These are phyloP conservation scores for Melinopterus prodromus DNA, from an alignment of 2,888 invertebrate genomes.

Conservation along the genomic window DNA sequence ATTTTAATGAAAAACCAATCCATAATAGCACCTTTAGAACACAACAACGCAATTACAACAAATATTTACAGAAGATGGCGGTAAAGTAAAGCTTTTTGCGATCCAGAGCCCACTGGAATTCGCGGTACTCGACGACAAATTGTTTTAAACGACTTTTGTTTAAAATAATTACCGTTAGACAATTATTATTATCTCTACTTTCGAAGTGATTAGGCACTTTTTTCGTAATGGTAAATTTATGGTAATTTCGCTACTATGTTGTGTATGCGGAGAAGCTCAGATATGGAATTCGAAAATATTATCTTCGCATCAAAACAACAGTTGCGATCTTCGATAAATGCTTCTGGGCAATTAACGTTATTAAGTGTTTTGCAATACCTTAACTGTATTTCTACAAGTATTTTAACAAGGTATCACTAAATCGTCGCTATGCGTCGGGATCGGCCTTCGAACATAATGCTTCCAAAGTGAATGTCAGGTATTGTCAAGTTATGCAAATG, in stretches of 20 bases:
- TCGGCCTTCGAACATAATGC: no score
- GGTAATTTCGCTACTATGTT: background rate
- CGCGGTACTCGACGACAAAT: background rate
- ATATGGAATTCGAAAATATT: background rate
- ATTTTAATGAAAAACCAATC: slow-evolving; percentile 24
- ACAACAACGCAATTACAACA: slow-evolving; percentile 19
- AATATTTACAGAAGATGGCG: slow-evolving; percentile 31
- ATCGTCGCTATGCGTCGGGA: background rate
- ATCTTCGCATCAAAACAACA: background rate
- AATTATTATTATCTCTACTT: background rate
- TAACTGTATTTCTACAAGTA: background rate
- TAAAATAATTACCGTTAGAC: background rate
- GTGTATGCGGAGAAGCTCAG: background rate
- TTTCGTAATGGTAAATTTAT: background rate
- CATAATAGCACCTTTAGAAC: slow-evolving; percentile 9
- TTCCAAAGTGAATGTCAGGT: no score
- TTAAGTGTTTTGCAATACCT: background rate
- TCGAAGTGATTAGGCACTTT: background rate
- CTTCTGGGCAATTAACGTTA: background rate
- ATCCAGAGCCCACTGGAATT: no score
- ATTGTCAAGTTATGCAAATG: no score
- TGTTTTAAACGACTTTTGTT: background rate
- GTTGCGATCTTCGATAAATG: background rate
- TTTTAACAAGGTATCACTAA: background rate
- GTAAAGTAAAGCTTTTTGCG: slow-evolving; percentile 23